Percentiles rank a stretch among this genome's conserved stretches.
phyloP scores from a whole-genome alignment of 2,113 vertebrate genomes.

The Pygoscelis antarcticus region DNA sequence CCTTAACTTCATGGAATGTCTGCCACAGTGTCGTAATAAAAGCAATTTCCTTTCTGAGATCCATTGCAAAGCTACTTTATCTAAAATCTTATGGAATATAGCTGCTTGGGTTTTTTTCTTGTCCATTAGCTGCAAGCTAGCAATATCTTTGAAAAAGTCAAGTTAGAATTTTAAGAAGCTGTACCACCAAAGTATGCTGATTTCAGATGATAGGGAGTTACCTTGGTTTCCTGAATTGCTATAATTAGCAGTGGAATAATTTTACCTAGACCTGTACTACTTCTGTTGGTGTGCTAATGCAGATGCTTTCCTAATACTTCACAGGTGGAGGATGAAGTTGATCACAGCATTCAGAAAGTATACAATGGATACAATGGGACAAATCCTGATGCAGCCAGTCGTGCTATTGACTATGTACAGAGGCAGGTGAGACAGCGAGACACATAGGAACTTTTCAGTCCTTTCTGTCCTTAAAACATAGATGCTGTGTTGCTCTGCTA shows the following conservation, averaged over 20 bases:
- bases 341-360: slow-evolving; percentile 92
- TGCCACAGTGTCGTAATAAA: not conserved
- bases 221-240: not conserved
- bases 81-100: not conserved
- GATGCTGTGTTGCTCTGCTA: not conserved
- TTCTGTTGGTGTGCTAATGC: not conserved
- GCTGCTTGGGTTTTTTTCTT: not conserved
- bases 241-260: not conserved
- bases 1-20: not conserved
- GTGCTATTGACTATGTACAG: slow-evolving; percentile 97
- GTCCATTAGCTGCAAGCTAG: not conserved
- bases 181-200: not conserved
- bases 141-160: not conserved
- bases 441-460: rapidly evolving
- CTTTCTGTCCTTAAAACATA: not conserved
- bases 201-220: not conserved
- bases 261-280: not conserved
- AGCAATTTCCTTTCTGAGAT: not conserved
- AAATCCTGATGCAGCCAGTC: slow-evolving; percentile 91
- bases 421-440: slow-evolving; percentile 83
- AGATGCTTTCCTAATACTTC: not conserved
- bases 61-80: not conserved
- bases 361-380: slow-evolving; percentile 94
- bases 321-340: slow-evolving; percentile 93
- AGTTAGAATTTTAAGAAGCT: not conserved